Conservation (phyloP, 2,113 vertebrate species). For the Coturnix japonica region DNA sequence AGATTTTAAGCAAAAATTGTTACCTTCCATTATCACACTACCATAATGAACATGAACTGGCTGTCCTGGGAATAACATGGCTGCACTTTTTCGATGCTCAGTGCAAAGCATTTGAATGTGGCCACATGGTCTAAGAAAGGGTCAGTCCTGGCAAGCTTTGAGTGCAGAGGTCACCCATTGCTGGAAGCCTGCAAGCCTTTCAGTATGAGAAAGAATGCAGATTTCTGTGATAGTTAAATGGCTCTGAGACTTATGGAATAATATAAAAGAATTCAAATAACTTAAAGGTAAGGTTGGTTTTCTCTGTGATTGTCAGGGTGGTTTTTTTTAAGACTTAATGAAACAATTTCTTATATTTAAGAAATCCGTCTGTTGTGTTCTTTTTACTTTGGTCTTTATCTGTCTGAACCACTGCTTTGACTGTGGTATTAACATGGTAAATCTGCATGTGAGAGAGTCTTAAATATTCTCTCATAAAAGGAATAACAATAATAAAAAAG, state of each 20-base stretch:
- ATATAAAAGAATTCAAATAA: not conserved
- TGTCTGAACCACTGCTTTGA: slow-evolving; percentile 23
- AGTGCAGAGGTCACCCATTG: not conserved
- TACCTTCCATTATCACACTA: not conserved
- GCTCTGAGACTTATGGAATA: not conserved
- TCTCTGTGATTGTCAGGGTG: not conserved
- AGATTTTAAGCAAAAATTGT: not conserved
- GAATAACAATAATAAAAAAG: slow-evolving; percentile 5
- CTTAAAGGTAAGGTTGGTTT: not conserved
- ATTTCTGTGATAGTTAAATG: not conserved
- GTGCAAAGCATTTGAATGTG: not conserved
- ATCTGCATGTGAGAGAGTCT: slow-evolving; percentile 53
- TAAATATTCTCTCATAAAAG: slow-evolving; percentile 53
- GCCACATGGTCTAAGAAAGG: not conserved
- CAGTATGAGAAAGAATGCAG: not conserved
- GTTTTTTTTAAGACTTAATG: slow-evolving; percentile 14
- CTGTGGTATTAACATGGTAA: slow-evolving; percentile 11
- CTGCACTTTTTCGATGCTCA: not conserved
- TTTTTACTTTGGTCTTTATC: slow-evolving; percentile 32
- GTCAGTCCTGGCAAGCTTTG: not conserved
- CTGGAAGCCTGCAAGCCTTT: not conserved
- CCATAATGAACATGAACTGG: not conserved
- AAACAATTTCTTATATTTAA: slow-evolving; percentile 6
- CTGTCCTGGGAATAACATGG: not conserved
- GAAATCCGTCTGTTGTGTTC: not conserved